These are phyloP conservation scores for Nestor notabilis DNA, from an alignment of 2,113 vertebrate genomes.

Conservation along the genomic window DNA sequence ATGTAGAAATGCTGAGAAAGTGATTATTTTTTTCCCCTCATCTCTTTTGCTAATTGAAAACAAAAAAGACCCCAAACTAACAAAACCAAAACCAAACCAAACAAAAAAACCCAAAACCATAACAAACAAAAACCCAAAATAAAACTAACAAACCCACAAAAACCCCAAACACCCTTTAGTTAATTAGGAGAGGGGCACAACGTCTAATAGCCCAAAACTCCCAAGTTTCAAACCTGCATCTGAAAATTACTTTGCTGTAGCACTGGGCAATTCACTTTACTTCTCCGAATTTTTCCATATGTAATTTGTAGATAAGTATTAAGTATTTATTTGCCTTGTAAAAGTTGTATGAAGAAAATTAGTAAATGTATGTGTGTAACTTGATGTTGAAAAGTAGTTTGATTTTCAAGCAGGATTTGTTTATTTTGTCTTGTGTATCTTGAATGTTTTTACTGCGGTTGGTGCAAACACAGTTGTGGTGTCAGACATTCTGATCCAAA, in stretches of 20 bases:
- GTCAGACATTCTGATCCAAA: not conserved
- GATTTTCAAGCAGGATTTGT: not conserved
- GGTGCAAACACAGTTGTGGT: not conserved
- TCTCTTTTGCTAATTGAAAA: not conserved
- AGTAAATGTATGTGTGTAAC: not conserved
- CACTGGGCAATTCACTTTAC: not conserved
- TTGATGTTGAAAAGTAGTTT: not conserved
- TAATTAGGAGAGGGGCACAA: not conserved
- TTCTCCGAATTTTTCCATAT: not conserved
- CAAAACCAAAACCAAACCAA: not conserved
- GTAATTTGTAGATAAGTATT: not conserved
- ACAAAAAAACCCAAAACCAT: not conserved
- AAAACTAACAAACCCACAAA: not conserved
- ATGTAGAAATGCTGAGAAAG: not conserved
- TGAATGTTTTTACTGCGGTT: not conserved
- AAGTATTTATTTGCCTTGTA: not conserved
- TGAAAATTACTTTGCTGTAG: not conserved
- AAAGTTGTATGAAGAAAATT: not conserved
- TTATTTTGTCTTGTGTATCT: not conserved
- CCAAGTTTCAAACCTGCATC: not conserved
- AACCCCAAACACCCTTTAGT: accelerated
- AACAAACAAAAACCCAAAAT: not conserved
- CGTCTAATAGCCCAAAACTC: not conserved
- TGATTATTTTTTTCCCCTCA: not conserved
- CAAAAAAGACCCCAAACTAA: not conserved